Evolutionary conservation across 2,888 invertebrate genomes (phyloP).

Genomic region (Orthosia gracilis): DNA sequence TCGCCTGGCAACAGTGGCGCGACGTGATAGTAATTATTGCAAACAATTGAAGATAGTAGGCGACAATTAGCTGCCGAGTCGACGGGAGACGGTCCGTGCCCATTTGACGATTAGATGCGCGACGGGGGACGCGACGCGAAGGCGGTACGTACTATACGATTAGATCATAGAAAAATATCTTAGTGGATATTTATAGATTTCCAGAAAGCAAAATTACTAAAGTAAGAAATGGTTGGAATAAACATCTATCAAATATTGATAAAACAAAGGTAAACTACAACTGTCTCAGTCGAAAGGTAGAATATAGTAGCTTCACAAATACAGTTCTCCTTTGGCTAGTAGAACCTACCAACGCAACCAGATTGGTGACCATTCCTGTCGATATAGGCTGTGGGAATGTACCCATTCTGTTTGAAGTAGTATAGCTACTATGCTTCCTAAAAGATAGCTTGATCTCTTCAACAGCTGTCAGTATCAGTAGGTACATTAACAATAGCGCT

Average conservation of each 20-base stretch:
- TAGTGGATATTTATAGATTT: background rate
- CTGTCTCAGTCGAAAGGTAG: too few relatives aligned
- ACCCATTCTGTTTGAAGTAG: too few relatives aligned
- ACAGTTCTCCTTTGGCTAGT: too few relatives aligned
- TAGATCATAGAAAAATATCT: background rate
- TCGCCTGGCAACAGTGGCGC: constrained; percentile 45
- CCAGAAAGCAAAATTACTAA: background rate
- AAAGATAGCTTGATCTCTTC: too few relatives aligned
- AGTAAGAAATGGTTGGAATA: background rate
- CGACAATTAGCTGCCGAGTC: constrained; percentile 59
- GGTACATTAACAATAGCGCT: too few relatives aligned
- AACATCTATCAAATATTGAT: background rate
- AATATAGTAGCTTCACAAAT: too few relatives aligned
- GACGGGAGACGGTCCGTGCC: constrained; percentile 43
- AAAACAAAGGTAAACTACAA: background rate
- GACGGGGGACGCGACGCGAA: constrained; percentile 39
- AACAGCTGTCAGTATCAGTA: too few relatives aligned
- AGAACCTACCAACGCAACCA: too few relatives aligned
- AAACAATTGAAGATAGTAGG: constrained; percentile 38
- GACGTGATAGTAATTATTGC: constrained; percentile 52
- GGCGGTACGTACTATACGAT: constrained; percentile 11
- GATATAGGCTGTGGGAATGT: too few relatives aligned
- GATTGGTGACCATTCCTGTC: too few relatives aligned
- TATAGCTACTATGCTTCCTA: too few relatives aligned
- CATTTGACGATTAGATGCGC: constrained; percentile 63